Evolutionary conservation across 2,888 invertebrate species (phyloP), one percentile per base, ranked within the genome.

Genomic region (Rhynchonema sp.): DNA sequence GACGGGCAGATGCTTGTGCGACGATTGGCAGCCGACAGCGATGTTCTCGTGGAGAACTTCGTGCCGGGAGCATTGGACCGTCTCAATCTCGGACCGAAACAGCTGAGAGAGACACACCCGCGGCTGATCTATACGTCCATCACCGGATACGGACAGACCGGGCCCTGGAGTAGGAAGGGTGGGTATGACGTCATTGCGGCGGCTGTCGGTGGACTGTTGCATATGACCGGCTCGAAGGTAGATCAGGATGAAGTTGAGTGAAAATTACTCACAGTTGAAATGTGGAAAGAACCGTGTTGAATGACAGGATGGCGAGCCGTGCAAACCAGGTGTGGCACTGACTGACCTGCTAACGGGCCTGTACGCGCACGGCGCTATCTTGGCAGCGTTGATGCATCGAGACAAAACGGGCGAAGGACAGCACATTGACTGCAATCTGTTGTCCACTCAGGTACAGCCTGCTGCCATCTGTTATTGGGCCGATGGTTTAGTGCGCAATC

Each of bases 141-240:
- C 59, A 17, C 59, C 77, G 78, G 94, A 0, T 96, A 86, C 74
- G 96, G 96, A 0, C 78, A 82, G 0, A 78, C 79, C 29, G 94
- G 96, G 0, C 91, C 90, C 0, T 92, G 91, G 75, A 78, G 81
- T 1, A 79, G 80, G 27, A 82, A 84, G 66, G 87, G 90, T n/a
- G 96, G 96, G 66, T 94, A 91, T 75, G 96, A 96, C 77, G 88
- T 90, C 0, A 87, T 96, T 65, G 91, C 90, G 1, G 84, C 90
- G 22, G 92, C 91, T 0, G 80, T 89, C 67, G 92, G 90, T 2
- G 94, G 96, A 0, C 77, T 94, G 0, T 69, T 94, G 28, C 83
- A 88, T 70, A 84, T 87, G 28, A 96, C 96, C 0, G 96, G 96
- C 0, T 83, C 86, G 56, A 79, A 79, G 66, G 75, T 75, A 63